phyloP scores from a whole-genome alignment of 1,140 invertebrate species.

The Saccostrea echinata region DNA sequence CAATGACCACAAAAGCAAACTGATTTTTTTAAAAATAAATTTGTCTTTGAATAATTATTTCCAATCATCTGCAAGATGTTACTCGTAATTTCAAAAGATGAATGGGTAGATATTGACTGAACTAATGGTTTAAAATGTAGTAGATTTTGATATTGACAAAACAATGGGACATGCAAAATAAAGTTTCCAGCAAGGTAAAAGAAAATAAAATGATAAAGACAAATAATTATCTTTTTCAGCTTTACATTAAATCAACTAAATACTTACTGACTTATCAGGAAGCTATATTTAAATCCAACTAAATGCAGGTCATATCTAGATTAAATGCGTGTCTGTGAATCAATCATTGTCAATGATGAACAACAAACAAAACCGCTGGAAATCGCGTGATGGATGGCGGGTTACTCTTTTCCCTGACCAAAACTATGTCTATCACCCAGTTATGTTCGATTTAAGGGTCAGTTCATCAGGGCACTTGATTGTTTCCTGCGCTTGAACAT shows the following conservation, averaged over 20 bases:
- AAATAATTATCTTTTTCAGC: not conserved
- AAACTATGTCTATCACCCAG: conserved; percentile 7
- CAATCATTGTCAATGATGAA: conserved; percentile 8
- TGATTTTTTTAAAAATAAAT: too few relatives aligned
- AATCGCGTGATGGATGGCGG: not conserved
- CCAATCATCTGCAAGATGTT: too few relatives aligned
- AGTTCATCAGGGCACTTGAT: not conserved
- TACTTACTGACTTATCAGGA: not conserved
- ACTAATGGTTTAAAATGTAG: too few relatives aligned
- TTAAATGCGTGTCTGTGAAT: not conserved
- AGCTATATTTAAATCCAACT: not conserved
- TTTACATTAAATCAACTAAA: not conserved
- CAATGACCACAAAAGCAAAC: too few relatives aligned
- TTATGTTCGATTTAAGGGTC: not conserved
- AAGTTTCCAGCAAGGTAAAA: too few relatives aligned
- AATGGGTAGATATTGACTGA: too few relatives aligned
- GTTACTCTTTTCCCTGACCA: not conserved
- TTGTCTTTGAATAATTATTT: too few relatives aligned
- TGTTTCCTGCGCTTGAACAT: too few relatives aligned
- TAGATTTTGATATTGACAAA: too few relatives aligned
- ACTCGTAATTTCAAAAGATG: too few relatives aligned
- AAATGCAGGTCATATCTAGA: not conserved
- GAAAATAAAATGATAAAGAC: too few relatives aligned
- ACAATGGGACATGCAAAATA: too few relatives aligned
- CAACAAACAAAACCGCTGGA: not conserved